phyloP scores from a whole-genome alignment of 1,140 invertebrate genomes.

The Campodea augens region DNA sequence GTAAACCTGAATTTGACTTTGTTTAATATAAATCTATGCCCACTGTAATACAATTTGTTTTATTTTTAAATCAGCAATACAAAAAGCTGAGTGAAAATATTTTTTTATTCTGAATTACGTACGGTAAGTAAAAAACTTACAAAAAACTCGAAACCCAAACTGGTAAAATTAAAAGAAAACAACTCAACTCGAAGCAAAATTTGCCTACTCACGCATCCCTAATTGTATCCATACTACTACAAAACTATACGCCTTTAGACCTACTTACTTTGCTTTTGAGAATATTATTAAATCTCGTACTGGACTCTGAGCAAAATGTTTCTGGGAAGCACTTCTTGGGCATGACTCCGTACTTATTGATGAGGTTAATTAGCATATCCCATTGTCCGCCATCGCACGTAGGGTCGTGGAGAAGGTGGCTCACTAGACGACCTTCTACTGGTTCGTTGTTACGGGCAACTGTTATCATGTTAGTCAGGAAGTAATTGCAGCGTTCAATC shows the following conservation, averaged over 20 bases:
- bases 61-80: too few relatives aligned
- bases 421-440: constrained; percentile 51
- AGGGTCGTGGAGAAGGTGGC: constrained; percentile 40
- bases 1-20: too few relatives aligned
- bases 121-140: too few relatives aligned
- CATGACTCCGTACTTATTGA: constrained; percentile 68
- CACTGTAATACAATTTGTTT: too few relatives aligned
- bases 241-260: neutral
- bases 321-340: constrained; percentile 75
- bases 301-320: constrained; percentile 51
- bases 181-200: too few relatives aligned
- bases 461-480: constrained; percentile 60
- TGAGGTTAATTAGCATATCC: constrained; percentile 75
- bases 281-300: constrained; percentile 48
- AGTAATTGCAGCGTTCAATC: constrained; percentile 69
- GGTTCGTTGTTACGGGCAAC: constrained; percentile 49
- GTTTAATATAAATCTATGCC: too few relatives aligned
- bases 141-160: too few relatives aligned
- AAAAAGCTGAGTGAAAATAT: too few relatives aligned
- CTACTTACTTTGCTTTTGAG: constrained; percentile 52
- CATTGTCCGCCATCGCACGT: constrained; percentile 74
- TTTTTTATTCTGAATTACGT: too few relatives aligned
- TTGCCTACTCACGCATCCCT: too few relatives aligned
- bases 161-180: too few relatives aligned
- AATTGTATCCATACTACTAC: too few relatives aligned